These are phyloP conservation scores for Burhinus oedicnemus DNA, from an alignment of 2,113 vertebrate genomes.

Conservation along the genomic window DNA sequence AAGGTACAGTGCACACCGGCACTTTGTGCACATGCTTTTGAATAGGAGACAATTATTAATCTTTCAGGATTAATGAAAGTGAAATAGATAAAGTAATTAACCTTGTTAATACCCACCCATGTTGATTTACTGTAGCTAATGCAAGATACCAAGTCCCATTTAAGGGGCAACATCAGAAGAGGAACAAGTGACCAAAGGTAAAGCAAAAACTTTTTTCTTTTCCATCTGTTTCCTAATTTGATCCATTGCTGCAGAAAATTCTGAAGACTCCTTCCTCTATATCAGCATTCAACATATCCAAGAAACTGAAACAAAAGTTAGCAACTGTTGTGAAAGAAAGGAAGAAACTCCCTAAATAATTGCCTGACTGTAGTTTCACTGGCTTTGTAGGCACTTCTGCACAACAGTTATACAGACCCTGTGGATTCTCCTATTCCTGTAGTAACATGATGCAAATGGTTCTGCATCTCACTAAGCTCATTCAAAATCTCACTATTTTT, in stretches of 20 bases:
- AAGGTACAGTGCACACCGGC: neutral
- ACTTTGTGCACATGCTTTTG: neutral
- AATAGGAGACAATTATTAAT: neutral
- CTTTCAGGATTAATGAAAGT: neutral
- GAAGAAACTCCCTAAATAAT: neutral
- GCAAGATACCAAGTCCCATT: neutral
- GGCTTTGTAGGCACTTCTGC: neutral
- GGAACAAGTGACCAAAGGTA: neutral
- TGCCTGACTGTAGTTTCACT: neutral
- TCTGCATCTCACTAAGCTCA: neutral
- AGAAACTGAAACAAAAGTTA: neutral
- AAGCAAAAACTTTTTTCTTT: neutral
- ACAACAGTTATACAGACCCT: neutral
- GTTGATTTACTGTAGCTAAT: conserved; percentile 1
- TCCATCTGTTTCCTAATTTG: neutral
- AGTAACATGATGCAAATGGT: neutral
- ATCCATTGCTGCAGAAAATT: neutral
- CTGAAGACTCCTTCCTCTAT: neutral
- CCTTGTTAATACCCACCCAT: neutral
- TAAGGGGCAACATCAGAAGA: neutral
- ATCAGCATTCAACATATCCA: neutral
- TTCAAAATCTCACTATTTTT: neutral
- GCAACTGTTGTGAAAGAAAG: neutral
- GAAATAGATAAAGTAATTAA: neutral
- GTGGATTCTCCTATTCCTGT: neutral